Percentiles rank a stretch among this genome's conserved stretches.
phyloP scores from a whole-genome alignment of 2,113 vertebrate genomes.

The Falcunculus frontatus region DNA sequence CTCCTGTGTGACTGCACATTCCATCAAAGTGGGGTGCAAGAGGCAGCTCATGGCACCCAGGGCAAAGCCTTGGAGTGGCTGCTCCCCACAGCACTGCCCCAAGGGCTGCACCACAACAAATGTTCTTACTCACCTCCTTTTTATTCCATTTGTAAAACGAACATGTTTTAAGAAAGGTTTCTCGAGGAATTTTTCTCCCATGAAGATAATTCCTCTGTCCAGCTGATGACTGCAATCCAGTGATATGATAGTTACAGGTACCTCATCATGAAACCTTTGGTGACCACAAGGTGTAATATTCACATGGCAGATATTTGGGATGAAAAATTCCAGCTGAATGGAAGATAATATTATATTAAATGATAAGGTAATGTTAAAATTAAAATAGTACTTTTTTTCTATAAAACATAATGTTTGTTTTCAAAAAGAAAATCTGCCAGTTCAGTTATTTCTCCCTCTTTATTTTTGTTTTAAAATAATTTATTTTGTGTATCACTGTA shows the following conservation, averaged over 20 bases:
- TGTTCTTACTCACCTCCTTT: not conserved
- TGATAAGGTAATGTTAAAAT: not conserved
- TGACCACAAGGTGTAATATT: not conserved
- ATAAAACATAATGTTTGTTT: not conserved
- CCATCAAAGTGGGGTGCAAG: not conserved
- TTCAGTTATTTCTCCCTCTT: not conserved
- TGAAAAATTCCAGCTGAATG: not conserved
- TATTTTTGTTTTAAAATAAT: not conserved
- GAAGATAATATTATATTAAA: not conserved
- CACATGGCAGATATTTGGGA: not conserved
- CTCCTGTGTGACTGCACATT: not conserved
- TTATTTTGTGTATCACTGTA: constrained; percentile 22
- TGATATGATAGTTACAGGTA: not conserved
- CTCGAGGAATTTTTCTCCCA: not conserved
- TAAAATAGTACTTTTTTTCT: not conserved
- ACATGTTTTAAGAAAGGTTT: not conserved
- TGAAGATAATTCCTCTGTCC: not conserved
- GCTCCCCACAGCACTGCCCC: not conserved
- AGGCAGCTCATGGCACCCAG: not conserved
- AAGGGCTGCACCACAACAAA: not conserved
- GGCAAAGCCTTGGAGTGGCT: not conserved
- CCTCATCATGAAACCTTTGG: not conserved
- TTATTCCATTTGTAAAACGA: not conserved
- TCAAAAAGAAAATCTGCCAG: not conserved
- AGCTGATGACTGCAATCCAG: not conserved